A percentile compares a stretch with the other conserved stretches of the same genome.
phyloP scores from a whole-genome alignment of 2,113 vertebrate genomes.

The Columba livia region DNA sequence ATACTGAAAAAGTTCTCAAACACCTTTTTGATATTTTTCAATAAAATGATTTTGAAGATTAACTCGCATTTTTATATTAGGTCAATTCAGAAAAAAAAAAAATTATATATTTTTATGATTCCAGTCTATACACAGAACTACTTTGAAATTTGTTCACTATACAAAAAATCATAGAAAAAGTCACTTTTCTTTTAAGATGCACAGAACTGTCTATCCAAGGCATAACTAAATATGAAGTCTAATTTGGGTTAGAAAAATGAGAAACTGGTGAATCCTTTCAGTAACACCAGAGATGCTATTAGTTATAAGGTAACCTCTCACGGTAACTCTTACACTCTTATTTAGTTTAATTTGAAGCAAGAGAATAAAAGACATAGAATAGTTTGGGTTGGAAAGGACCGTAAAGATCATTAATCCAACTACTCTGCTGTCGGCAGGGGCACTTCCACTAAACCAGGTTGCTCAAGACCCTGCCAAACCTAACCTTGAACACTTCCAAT shows the following conservation, averaged over 20 bases:
- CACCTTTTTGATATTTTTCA: background rate
- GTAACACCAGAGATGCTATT: background rate
- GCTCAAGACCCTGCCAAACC: background rate
- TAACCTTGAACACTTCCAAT: background rate
- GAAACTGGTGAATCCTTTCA: background rate
- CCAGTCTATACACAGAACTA: background rate
- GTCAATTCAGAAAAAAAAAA: background rate
- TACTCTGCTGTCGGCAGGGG: accelerated
- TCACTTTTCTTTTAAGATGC: background rate
- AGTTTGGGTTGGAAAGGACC: background rate
- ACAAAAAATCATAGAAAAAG: background rate
- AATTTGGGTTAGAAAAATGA: background rate
- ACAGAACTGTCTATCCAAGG: background rate
- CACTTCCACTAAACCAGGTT: background rate
- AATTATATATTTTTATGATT: background rate
- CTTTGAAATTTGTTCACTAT: background rate
- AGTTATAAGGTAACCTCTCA: background rate
- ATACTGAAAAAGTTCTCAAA: background rate
- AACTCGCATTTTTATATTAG: background rate
- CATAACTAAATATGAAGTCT: background rate
- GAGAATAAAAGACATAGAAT: background rate
- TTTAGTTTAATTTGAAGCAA: background rate
- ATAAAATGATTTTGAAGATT: background rate
- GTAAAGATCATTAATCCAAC: background rate
- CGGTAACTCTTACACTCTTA: background rate